Conservation (phyloP, 2,797 vertebrate genomes). For the Sebastiscus albofasciatus region DNA sequence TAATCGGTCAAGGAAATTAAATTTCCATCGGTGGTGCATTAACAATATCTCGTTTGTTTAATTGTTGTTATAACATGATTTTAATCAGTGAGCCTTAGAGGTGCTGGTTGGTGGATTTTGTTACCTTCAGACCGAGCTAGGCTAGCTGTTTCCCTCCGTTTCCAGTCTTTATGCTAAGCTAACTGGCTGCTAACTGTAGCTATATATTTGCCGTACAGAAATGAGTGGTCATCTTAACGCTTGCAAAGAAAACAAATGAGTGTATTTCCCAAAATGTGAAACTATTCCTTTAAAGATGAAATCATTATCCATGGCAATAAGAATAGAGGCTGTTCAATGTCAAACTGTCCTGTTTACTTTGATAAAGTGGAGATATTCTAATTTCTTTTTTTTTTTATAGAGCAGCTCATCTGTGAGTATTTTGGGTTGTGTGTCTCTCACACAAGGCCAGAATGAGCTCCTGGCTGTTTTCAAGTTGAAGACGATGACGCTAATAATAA, state of each 20-base stretch:
- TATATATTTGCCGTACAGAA: not conserved
- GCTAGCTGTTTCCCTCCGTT: not conserved
- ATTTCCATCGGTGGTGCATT: too few species aligned
- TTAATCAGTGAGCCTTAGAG: not conserved
- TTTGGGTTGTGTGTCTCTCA: not conserved
- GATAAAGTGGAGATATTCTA: not conserved
- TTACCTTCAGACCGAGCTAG: not conserved
- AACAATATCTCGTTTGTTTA: too few species aligned
- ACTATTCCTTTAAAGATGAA: not conserved
- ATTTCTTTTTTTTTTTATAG: not conserved
- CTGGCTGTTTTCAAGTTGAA: not conserved
- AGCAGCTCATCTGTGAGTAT: not conserved
- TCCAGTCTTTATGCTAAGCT: slow-evolving; percentile 3
- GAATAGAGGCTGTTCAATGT: not conserved
- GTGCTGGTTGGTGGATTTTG: not conserved
- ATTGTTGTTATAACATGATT: not conserved
- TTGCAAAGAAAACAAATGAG: not conserved
- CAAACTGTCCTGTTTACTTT: not conserved
- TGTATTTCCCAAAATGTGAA: not conserved
- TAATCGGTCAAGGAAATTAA: too few species aligned
- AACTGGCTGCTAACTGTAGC: not conserved
- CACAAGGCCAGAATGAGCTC: not conserved
- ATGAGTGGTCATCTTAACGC: not conserved
- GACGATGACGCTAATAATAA: not conserved
- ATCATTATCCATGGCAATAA: not conserved